These are phyloP conservation scores for Eriocheir sinensis DNA, from an alignment of 1,140 invertebrate species.

Conservation along the genomic window DNA sequence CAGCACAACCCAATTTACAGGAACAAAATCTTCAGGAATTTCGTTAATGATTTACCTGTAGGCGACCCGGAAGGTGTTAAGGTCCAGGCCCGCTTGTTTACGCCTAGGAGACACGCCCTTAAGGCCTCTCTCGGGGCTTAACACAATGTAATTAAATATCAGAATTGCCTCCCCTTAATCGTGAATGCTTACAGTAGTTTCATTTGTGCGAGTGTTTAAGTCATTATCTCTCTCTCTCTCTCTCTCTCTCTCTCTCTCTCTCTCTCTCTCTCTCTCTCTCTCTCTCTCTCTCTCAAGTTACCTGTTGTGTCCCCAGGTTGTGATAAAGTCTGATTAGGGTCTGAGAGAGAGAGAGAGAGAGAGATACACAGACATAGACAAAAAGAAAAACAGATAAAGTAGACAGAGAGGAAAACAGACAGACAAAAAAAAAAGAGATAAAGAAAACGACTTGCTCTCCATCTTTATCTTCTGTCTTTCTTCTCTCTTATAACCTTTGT, in stretches of 20 bases:
- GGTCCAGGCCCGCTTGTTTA: background rate
- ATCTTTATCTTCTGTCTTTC: background rate
- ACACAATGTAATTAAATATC: too few relatives aligned
- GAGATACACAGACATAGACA: too few relatives aligned
- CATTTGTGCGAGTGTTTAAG: background rate
- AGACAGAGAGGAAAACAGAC: too few relatives aligned
- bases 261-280: constrained; percentile 12
- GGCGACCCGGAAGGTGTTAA: background rate
- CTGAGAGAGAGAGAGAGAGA: too few relatives aligned
- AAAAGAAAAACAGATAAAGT: too few relatives aligned
- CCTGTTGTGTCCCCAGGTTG: background rate
- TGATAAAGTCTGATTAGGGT: too few relatives aligned
- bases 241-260: constrained; percentile 15
- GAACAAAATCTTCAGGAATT: background rate
- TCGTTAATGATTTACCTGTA: background rate
- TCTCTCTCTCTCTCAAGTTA: constrained; percentile 4
- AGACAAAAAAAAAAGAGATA: too few relatives aligned
- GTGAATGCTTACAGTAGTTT: background rate
- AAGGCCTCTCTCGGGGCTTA: too few relatives aligned
- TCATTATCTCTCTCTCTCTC: background rate
- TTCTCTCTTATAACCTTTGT: background rate
- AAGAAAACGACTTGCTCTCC: background rate
- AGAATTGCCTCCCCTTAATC: background rate
- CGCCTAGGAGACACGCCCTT: too few relatives aligned
- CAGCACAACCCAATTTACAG: background rate